phyloP scores from a whole-genome alignment of 2,113 vertebrate genomes.

The Glaucidium brasilianum region DNA sequence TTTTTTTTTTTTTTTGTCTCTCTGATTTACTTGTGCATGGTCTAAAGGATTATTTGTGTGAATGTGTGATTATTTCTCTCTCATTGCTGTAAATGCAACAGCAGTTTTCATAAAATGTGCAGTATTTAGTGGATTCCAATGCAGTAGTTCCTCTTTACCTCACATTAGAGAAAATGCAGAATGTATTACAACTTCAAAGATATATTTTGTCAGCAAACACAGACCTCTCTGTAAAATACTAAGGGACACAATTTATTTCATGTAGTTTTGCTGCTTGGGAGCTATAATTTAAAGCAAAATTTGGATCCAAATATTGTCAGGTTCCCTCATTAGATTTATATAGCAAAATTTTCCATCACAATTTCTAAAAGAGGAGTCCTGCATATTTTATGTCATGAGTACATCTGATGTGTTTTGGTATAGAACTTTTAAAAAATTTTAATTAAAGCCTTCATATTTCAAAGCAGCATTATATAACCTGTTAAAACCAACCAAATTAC shows the following conservation, averaged over 20 bases:
- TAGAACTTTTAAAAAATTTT: not conserved
- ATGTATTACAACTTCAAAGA: not conserved
- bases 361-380: not conserved
- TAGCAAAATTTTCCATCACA: not conserved
- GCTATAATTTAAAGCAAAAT: not conserved
- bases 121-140: not conserved
- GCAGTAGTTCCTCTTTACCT: not conserved
- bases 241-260: not conserved
- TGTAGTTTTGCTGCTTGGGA: not conserved
- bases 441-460: not conserved
- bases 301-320: not conserved
- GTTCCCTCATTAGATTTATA: not conserved
- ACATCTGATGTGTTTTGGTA: not conserved
- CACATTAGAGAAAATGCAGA: not conserved
- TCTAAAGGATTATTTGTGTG: conserved; percentile 1
- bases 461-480: not conserved
- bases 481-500: not conserved
- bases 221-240: not conserved
- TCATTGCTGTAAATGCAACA: not conserved
- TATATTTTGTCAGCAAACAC: not conserved
- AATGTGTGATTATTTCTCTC: not conserved
- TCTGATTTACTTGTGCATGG: not conserved
- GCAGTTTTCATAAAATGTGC: not conserved
- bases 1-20: not conserved
- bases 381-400: not conserved